phyloP scores from a whole-genome alignment of 2,888 invertebrate species.

The Campoplex nolae region DNA sequence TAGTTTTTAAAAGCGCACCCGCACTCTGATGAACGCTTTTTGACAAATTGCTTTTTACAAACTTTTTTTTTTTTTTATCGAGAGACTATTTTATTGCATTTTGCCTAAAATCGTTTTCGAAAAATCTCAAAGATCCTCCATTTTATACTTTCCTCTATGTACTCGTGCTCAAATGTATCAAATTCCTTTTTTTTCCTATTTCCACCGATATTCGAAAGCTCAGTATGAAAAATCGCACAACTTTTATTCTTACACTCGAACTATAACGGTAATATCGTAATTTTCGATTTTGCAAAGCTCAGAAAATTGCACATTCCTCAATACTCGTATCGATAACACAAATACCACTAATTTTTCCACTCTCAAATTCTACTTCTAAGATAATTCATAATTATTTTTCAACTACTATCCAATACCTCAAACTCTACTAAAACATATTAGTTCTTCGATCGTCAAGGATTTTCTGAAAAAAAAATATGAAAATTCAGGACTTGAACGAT shows the following conservation, averaged over 20 bases:
- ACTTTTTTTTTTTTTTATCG: background rate
- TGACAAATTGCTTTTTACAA: slow-evolving; percentile 18
- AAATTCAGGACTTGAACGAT: background rate
- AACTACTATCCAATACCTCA: background rate
- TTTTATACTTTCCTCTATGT: background rate
- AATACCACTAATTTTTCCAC: background rate
- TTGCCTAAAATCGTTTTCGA: background rate
- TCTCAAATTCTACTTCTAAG: background rate
- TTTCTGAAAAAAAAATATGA: background rate
- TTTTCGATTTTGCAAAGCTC: background rate
- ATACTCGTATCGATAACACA: background rate
- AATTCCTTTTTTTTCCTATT: background rate
- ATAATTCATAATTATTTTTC: no score
- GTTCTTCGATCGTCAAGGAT: no score
- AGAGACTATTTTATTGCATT: background rate
- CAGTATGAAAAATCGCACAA: background rate
- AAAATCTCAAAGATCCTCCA: background rate
- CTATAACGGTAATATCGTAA: background rate
- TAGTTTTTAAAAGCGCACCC: slow-evolving; percentile 3
- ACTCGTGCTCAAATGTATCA: background rate
- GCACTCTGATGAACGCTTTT: background rate
- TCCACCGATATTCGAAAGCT: background rate
- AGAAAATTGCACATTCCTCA: background rate
- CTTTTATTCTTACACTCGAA: background rate
- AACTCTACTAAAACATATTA: background rate